Base-by-base conservation (phyloP, 2,888 invertebrate species). In the Sisyra nigra region DNA sequence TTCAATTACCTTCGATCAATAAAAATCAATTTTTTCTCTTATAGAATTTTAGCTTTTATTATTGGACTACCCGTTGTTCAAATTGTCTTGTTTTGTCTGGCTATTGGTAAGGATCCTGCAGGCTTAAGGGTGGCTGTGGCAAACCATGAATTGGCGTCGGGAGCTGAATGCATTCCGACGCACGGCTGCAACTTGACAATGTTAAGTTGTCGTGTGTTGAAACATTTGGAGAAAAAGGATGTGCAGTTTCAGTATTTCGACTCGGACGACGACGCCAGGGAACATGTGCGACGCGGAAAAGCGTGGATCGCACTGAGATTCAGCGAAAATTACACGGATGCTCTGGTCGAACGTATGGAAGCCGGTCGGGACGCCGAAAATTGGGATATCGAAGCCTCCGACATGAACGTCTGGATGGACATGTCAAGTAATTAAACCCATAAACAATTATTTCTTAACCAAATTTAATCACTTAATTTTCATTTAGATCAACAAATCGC, bases 401-500 rank as follows among this genome's bases (percentile, higher is more conserved):
- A 79, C 4, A 70, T 91, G 46, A 65, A 69, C 44, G 72, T 88
- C 0, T 73, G 74, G 51, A 70, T 87, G 67, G 91, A 91, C 53
- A 81, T 86, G 67, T 83, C 88, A 50, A 91, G 91, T 91, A 61
- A 68, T 71, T 60, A 31, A 8, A 15, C 9, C 31, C 10, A 30
- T 30, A 30, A 8, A 30, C n/a, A 33, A 13, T 4, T 33, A n/a
- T 13, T n/a, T 30, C 30, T 30, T 30, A 30, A 30, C 30, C 30
- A 30, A 30, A 9, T 30, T 30, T 30, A 8, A 30, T 8, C 30
- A 7, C 30, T 30, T 7, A 30, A 30, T 30, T 8, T 30, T 30
- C 30, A 30, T 34, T 45, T 64, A 92, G 92, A 92, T 66, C 88
- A 92, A 58, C 89, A 92, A 66, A 86, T 93, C 46, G 82, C 84